Percentiles rank a stretch among this genome's conserved stretches.
Conservation (phyloP, 2,888 invertebrate genomes). For the Nephrotoma appendiculata region DNA sequence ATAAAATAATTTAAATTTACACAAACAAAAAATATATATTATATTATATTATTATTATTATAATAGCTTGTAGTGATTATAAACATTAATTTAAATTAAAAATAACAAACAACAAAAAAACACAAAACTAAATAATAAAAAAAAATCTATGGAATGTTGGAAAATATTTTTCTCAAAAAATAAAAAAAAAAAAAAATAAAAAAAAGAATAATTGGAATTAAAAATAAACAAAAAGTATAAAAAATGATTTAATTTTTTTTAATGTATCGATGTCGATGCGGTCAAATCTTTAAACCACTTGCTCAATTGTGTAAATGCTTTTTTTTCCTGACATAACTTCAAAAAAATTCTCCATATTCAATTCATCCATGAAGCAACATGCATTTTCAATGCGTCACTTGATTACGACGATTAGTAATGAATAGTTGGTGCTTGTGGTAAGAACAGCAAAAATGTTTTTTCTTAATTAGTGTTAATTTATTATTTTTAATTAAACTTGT, state of each 20-base stretch:
- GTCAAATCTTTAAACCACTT: no score
- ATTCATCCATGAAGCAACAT: no score
- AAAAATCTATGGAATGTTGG: not conserved
- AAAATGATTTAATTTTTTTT: not conserved
- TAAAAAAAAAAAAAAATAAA: not conserved
- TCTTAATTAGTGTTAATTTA: no score
- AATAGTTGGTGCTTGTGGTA: no score
- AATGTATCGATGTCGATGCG: no score
- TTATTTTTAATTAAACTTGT: no score
- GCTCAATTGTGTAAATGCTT: no score
- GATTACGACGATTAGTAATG: no score
- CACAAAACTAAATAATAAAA: not conserved
- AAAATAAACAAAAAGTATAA: not conserved
- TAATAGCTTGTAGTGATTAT: not conserved
- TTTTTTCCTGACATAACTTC: no score
- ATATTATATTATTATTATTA: not conserved
- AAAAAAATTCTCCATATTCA: no score
- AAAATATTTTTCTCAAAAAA: not conserved
- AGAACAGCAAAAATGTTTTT: no score
- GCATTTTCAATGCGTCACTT: no score
- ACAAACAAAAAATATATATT: not conserved
- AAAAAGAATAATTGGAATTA: not conserved
- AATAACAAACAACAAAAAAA: not conserved
- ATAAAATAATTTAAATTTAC: not conserved
- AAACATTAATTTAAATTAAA: not conserved